Evolutionary conservation across 2,888 invertebrate species (phyloP), one percentile per base, ranked within the genome.

Genomic region (Neoitamus cyanurus): DNA sequence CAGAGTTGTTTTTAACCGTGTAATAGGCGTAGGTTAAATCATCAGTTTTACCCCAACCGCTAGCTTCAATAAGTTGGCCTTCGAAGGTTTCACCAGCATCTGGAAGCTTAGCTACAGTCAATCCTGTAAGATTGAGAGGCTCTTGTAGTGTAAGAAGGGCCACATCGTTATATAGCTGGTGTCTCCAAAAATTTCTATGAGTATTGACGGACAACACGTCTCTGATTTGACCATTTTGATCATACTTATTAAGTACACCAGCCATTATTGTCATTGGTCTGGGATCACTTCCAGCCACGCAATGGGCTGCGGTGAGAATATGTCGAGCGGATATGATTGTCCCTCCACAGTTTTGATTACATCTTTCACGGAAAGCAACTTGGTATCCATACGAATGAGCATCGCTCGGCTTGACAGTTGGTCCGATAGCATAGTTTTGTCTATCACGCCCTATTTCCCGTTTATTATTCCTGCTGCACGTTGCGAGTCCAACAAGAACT

Each of bases 271-370:
- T 73, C 20, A 73, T 34, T 37, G 13, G 6, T 15, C 11, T 36
- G 36, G 73, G 73, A 73, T 73, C 36, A 15, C 15, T 73, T n/a
- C 7, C 2, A 36, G 13, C 11, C 13, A 73, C n/a, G 13, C 73
- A 73, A 73, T 73, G 73, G 1, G 73, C 73, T 20, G 73, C 73
- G n/a, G 73, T 73, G 25, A 73, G n/a, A 20, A 73, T 36, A 15
- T 34, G 34, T 7, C 73, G 5, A 37, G 36, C 20, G 20, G 36
- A 36, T 15, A 73, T 3, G 9, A 73, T 73, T 1, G 73, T 73
- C 37, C 73, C 73, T 13, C 73, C 73, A 37, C 73, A 73, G 11
- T 20, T 25, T 4, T 73, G 73, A 3, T 11, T 11, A 34, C 70
- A 70, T 0, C 13, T n/a, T 30, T 70, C 30, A 2, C 11, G 31